Conservation (phyloP, 2,113 vertebrate species). For the Blennius ocellaris region DNA sequence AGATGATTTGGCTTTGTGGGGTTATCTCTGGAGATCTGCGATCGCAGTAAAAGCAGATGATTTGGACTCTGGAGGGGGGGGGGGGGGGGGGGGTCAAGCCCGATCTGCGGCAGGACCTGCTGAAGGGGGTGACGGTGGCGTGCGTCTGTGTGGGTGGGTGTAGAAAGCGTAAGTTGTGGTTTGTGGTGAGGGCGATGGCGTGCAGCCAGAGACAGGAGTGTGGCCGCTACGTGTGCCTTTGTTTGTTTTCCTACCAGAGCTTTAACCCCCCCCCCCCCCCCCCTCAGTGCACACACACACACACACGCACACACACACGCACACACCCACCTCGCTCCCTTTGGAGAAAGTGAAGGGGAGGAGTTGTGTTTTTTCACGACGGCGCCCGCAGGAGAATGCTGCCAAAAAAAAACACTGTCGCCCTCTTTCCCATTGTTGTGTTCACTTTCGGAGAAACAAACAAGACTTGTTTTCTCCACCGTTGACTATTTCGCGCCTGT, state of each 20-base stretch:
- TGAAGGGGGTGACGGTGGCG: conserved; percentile 59
- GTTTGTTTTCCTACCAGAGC: conserved; percentile 76
- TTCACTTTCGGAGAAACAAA: conserved; percentile 14
- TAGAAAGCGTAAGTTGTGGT: conserved; percentile 62
- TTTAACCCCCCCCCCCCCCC: too few relatives aligned
- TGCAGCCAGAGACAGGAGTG: conserved; percentile 78
- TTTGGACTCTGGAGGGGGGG: conserved; percentile 45
- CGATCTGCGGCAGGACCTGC: conserved; percentile 11
- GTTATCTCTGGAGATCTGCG: conserved; percentile 78
- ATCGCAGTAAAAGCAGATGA: conserved; percentile 70
- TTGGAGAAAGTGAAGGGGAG: conserved; percentile 58
- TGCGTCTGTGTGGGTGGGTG: conserved; percentile 18
- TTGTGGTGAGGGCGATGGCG: conserved; percentile 73
- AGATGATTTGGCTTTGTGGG: conserved; percentile 85
- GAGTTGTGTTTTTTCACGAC: conserved; percentile 59
- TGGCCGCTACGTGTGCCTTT: conserved; percentile 79
- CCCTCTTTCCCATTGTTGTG: conserved; percentile 11
- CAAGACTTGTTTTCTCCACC: too few relatives aligned
- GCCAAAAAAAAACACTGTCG: conserved; percentile 63
- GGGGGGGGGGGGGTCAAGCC: neutral
- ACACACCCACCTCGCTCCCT: conserved; percentile 38
- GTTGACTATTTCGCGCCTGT: too few relatives aligned
- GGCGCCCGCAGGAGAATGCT: conserved; percentile 51
- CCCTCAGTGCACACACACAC: conserved; percentile 7
- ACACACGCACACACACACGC: conserved; percentile 25